Conservation (phyloP, 2,797 vertebrate genomes). For the Clarias platycephalus region DNA sequence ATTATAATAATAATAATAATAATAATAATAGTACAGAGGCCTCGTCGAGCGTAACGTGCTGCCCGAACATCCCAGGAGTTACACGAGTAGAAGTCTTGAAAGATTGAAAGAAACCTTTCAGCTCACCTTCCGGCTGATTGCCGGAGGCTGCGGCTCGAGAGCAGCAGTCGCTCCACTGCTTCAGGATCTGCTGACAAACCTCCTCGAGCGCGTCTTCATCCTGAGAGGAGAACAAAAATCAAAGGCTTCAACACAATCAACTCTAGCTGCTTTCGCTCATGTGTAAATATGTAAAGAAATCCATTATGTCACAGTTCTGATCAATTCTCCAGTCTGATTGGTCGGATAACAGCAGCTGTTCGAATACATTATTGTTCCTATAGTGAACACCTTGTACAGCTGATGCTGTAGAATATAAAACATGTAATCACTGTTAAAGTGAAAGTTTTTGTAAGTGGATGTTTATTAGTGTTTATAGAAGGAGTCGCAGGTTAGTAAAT, state of each 20-base stretch:
- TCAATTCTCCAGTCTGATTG: background rate
- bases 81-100: background rate
- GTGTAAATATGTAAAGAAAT: background rate
- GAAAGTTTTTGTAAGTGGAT: no score
- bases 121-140: constrained; percentile 73
- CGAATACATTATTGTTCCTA: background rate
- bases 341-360: background rate
- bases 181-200: constrained; percentile 87
- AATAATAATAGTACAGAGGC: no score
- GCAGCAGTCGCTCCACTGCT: constrained; percentile 81
- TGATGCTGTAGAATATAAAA: background rate
- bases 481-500: background rate
- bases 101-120: background rate
- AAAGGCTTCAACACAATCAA: background rate
- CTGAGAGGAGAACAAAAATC: constrained; percentile 66
- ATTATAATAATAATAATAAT: no score
- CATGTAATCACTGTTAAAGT: background rate
- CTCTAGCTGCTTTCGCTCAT: background rate
- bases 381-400: background rate
- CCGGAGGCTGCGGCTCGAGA: constrained; percentile 67
- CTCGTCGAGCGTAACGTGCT: background rate
- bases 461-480: background rate
- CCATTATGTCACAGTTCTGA: background rate
- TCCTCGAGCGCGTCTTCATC: constrained; percentile 85
- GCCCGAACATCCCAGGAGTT: background rate